These are phyloP conservation scores for Reticulitermes lucifugus DNA, from an alignment of 2,888 invertebrate species.

Conservation along the genomic window DNA sequence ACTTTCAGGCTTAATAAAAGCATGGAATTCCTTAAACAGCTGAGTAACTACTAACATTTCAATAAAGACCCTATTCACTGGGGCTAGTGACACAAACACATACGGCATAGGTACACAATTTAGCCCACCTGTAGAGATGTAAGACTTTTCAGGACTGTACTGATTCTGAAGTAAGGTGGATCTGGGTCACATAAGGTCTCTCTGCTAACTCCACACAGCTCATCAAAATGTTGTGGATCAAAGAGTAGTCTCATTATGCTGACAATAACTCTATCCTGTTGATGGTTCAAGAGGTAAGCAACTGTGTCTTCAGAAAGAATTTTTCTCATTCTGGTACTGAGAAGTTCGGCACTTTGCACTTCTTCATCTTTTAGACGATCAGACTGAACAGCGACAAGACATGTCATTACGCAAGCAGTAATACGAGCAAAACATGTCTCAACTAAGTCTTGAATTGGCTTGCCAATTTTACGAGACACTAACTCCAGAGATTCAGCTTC, in stretches of 20 bases:
- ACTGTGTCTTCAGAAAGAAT: conserved; percentile 60
- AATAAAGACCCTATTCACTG: too few species aligned
- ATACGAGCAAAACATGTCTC: conserved; percentile 55
- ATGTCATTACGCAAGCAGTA: conserved; percentile 54
- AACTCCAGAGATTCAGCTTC: conserved; percentile 57
- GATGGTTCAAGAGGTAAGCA: conserved; percentile 55
- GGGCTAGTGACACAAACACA: too few species aligned
- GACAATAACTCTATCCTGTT: conserved; percentile 60
- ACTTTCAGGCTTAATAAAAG: too few species aligned
- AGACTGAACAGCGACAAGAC: conserved; percentile 56
- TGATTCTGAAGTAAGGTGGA: conserved; percentile 63
- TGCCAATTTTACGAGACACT: conserved; percentile 58
- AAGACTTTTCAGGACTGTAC: conserved; percentile 63
- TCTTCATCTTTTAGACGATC: conserved; percentile 56
- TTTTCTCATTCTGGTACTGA: conserved; percentile 58
- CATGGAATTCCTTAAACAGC: too few species aligned
- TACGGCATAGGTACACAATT: too few species aligned
- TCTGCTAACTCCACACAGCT: conserved; percentile 58
- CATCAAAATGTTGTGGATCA: conserved; percentile 58
- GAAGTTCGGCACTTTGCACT: conserved; percentile 56
- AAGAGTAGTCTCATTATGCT: conserved; percentile 59
- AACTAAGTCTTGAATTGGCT: conserved; percentile 37
- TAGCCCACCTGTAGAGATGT: conserved; percentile 63
- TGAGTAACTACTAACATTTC: too few species aligned
- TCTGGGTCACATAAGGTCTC: conserved; percentile 60